Conservation (phyloP, 2,113 vertebrate species). For the Anolis sagrei region DNA sequence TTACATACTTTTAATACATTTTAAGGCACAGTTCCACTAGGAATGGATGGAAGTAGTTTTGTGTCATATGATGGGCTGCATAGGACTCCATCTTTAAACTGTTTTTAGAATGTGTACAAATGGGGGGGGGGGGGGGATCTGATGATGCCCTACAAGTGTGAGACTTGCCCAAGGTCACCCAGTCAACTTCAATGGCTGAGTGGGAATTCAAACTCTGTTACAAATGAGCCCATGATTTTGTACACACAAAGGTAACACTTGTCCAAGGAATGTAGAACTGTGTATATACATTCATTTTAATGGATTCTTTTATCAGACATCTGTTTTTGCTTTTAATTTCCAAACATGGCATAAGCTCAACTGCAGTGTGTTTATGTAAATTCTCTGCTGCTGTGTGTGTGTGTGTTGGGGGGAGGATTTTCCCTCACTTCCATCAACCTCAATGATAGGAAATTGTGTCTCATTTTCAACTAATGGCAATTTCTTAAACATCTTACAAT, state of each 20-base stretch:
- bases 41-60: too few species aligned
- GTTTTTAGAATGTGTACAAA: too few species aligned
- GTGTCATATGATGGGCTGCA: too few species aligned
- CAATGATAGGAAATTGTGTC: constrained; percentile 16
- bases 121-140: too few species aligned
- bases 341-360: background rate
- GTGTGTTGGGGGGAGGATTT: background rate
- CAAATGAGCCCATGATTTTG: background rate
- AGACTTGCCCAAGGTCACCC: too few species aligned
- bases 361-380: background rate
- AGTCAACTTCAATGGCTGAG: too few species aligned
- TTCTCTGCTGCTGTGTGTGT: background rate
- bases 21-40: too few species aligned
- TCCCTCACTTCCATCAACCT: background rate
- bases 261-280: background rate
- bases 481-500: constrained; percentile 17
- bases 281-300: background rate
- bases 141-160: too few species aligned
- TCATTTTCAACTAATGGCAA: constrained; percentile 23
- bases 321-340: background rate
- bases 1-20: too few species aligned
- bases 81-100: too few species aligned
- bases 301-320: background rate
- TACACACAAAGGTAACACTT: background rate
- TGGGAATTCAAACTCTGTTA: too few species aligned